These are phyloP conservation scores for Melanargia galathea DNA, from an alignment of 2,888 invertebrate species.

Conservation along the genomic window DNA sequence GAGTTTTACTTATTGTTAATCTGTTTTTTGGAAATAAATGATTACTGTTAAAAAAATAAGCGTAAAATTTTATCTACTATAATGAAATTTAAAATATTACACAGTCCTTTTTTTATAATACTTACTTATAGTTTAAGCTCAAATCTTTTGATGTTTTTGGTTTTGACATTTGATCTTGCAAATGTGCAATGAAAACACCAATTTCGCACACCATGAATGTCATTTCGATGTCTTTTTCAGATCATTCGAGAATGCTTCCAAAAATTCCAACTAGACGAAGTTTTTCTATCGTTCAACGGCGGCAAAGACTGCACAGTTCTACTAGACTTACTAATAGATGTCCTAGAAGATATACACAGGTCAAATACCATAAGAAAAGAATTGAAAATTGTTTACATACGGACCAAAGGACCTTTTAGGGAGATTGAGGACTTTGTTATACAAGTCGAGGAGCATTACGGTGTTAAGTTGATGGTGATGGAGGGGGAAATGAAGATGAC, in stretches of 20 bases:
- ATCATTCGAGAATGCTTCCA: constrained; percentile 83
- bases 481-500: constrained; percentile 88
- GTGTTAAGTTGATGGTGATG: constrained; percentile 86
- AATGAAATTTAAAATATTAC: no score
- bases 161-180: no score
- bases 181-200: no score
- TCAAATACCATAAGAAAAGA: constrained; percentile 62
- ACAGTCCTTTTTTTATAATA: no score
- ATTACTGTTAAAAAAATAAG: no score
- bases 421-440: constrained; percentile 94
- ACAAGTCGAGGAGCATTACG: constrained; percentile 86
- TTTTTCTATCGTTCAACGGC: constrained; percentile 97
- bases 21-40: no score
- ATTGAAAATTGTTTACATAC: constrained; percentile 90
- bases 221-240: constrained; percentile 62
- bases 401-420: constrained; percentile 89
- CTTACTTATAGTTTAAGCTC: no score
- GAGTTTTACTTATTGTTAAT: no score
- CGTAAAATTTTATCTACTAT: no score
- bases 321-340: constrained; percentile 76
- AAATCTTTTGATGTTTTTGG: no score
- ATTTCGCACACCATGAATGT: not conserved
- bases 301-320: constrained; percentile 99
- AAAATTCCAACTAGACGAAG: constrained; percentile 86
- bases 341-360: constrained; percentile 57